These are phyloP conservation scores for Anthoptus insignis DNA, from an alignment of 2,888 invertebrate species.

Conservation along the genomic window DNA sequence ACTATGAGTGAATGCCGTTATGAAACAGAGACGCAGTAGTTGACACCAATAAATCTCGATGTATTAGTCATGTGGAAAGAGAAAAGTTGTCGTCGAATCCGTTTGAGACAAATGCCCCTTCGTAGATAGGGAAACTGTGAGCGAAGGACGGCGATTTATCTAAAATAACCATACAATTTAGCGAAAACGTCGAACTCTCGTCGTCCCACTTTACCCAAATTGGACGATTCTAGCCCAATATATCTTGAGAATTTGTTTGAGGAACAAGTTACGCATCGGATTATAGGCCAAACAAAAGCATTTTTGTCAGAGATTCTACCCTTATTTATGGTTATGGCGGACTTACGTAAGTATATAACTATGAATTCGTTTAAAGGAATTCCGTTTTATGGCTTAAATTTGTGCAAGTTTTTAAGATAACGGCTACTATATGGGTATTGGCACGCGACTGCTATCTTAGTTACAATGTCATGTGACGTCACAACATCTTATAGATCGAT, in stretches of 20 bases:
- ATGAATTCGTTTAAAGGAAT: slow-evolving; percentile 39
- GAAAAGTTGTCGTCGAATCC: slow-evolving; percentile 72
- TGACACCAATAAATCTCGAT: slow-evolving; percentile 57
- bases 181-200: slow-evolving; percentile 79
- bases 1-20: slow-evolving; percentile 3
- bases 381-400: slow-evolving; percentile 31
- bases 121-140: slow-evolving; percentile 77
- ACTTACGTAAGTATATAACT: slow-evolving; percentile 69
- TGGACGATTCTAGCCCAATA: slow-evolving; percentile 81
- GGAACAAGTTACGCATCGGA: slow-evolving; percentile 70
- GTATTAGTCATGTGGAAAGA: slow-evolving; percentile 57
- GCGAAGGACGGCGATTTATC: slow-evolving; percentile 80
- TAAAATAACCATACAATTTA: slow-evolving; percentile 84
- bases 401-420: slow-evolving; percentile 30
- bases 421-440: slow-evolving; percentile 26
- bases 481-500: no score
- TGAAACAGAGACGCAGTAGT: slow-evolving; percentile 34
- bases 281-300: slow-evolving; percentile 74
- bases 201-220: slow-evolving; percentile 82
- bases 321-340: slow-evolving; percentile 77
- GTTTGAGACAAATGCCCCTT: slow-evolving; percentile 79
- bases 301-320: slow-evolving; percentile 71
- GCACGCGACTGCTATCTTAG: slow-evolving; percentile 19
- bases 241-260: slow-evolving; percentile 81
- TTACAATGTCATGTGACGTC: neutral